Evolutionary conservation across 2,797 vertebrate genomes (phyloP).

Genomic region (Acanthurus leucopareius): DNA sequence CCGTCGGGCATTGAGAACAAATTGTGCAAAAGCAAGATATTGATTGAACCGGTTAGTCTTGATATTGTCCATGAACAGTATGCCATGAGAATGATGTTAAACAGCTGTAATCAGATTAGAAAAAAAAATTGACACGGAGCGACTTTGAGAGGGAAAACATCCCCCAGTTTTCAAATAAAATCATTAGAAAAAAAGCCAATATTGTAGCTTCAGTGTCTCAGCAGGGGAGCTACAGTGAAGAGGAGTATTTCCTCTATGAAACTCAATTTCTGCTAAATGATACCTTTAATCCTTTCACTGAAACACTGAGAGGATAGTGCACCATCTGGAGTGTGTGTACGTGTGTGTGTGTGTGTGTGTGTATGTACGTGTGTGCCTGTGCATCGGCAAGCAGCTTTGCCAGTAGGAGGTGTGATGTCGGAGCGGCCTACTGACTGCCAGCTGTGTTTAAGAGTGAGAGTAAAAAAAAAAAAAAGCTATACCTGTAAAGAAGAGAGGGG

Average conservation of each 20-base stretch:
- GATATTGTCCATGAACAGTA: constrained; percentile 2
- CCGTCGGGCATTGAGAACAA: background rate
- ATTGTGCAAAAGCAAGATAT: constrained; percentile 13
- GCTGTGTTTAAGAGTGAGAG: constrained; percentile 71
- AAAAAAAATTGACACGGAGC: background rate
- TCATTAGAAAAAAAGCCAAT: constrained; percentile 24
- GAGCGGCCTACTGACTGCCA: constrained; percentile 65
- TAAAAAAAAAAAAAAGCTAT: constrained; percentile 36
- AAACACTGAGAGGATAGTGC: constrained; percentile 55
- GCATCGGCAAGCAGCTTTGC: constrained; percentile 61
- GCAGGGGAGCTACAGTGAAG: constrained; percentile 33
- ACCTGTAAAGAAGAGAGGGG: constrained; percentile 50
- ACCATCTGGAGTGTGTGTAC: constrained; percentile 65
- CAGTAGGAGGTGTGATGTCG: constrained; percentile 72
- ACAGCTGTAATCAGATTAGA: constrained; percentile 12
- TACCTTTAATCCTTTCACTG: constrained; percentile 69
- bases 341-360: constrained; percentile 1
- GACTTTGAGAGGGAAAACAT: constrained; percentile 21
- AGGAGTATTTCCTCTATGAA: constrained; percentile 49
- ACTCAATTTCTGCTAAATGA: constrained; percentile 69
- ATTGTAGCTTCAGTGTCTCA: constrained; percentile 32
- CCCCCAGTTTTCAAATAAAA: constrained; percentile 22
- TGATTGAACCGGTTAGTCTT: constrained; percentile 8
- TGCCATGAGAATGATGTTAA: constrained; percentile 9
- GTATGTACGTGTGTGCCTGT: constrained; percentile 24